Conservation (phyloP, 2,113 vertebrate species). For the Anoura caudifer region DNA sequence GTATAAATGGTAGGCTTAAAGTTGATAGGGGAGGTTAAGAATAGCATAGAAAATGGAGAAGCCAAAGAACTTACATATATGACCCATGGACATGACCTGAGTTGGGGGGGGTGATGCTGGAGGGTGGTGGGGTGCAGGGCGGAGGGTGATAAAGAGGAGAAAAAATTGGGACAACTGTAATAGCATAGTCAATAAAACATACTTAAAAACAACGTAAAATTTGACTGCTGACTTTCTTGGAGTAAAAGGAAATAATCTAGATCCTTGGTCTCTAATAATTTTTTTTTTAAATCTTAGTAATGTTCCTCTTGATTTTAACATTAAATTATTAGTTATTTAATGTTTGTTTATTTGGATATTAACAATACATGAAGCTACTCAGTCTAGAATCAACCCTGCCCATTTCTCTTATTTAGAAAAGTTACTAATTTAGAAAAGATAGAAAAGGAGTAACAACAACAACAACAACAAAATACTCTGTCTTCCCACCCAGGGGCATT, state of each 20-base stretch:
- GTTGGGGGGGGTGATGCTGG: too few species aligned
- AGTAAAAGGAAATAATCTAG: background rate
- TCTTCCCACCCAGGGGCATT: background rate
- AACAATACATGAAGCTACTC: background rate
- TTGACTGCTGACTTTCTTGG: background rate
- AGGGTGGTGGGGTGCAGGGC: too few species aligned
- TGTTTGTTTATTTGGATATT: background rate
- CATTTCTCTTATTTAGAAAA: background rate
- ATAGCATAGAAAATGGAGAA: too few species aligned
- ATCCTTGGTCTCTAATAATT: background rate
- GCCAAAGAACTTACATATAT: too few species aligned
- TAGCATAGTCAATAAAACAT: too few species aligned
- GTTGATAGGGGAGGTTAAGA: too few species aligned
- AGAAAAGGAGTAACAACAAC: background rate
- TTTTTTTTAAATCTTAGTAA: background rate
- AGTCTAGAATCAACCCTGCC: background rate
- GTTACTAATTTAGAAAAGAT: background rate
- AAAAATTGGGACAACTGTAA: too few species aligned
- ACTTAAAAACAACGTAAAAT: too few species aligned
- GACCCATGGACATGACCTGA: too few species aligned
- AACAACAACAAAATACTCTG: background rate
- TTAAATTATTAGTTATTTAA: background rate
- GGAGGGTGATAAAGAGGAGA: too few species aligned
- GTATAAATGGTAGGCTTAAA: too few species aligned
- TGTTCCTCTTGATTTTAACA: background rate